Conservation (phyloP, 2,888 invertebrate genomes). For the Campopleginae sp. region DNA sequence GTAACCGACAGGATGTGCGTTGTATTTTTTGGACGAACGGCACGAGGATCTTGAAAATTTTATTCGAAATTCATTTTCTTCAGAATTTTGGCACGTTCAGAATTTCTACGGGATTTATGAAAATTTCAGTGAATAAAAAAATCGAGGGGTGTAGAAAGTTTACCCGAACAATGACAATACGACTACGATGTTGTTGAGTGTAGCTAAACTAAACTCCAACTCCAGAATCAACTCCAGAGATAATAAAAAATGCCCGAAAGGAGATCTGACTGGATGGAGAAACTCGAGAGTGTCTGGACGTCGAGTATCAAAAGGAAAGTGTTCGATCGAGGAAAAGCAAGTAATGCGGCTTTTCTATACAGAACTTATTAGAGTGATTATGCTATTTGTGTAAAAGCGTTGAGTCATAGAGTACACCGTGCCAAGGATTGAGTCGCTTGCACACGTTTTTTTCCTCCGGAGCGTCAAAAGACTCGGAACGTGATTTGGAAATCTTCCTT, state of each 20-base stretch:
- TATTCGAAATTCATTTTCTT: neutral
- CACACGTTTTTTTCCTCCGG: neutral
- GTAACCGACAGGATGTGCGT: neutral
- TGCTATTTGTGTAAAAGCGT: conserved; percentile 15
- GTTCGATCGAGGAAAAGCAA: too few relatives aligned
- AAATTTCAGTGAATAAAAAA: neutral
- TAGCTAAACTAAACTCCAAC: too few relatives aligned
- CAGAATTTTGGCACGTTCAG: neutral
- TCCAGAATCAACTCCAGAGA: neutral
- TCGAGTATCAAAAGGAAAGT: conserved; percentile 11
- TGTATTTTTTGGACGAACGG: neutral
- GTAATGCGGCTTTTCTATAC: conserved; percentile 14
- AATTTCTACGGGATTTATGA: neutral
- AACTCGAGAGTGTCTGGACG: neutral
- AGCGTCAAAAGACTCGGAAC: neutral
- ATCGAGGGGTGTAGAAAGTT: neutral
- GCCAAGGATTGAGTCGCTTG: neutral
- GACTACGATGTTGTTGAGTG: neutral
- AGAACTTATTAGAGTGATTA: conserved; percentile 46
- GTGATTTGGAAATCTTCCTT: neutral
- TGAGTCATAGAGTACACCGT: conserved; percentile 39
- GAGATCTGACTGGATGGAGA: neutral
- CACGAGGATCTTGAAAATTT: neutral
- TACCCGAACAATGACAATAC: neutral
- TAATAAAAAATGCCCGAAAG: neutral